Conservation (phyloP, 1,140 invertebrate species). For the Microplitis demolitor region DNA sequence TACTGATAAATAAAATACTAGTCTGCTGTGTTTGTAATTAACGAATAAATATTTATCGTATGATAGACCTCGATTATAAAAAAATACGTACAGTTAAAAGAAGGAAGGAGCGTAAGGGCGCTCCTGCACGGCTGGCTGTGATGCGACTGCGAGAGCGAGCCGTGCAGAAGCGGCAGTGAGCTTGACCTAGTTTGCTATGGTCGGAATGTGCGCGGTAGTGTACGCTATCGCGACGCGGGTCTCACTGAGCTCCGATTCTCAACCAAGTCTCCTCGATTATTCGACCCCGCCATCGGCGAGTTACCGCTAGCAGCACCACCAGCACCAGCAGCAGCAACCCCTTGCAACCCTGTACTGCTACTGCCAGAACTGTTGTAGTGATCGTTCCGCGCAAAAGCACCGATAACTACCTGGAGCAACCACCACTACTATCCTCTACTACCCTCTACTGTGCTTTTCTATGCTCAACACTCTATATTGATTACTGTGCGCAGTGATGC, state of each 20-base stretch:
- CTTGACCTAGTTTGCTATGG: slow-evolving; percentile 25
- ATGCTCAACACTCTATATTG: background rate
- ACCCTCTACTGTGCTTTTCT: background rate
- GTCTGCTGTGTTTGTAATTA: too few species aligned
- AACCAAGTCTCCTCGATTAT: background rate
- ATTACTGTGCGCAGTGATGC: background rate
- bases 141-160: slow-evolving; percentile 19
- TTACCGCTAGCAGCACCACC: too few species aligned
- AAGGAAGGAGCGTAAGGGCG: background rate
- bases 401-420: background rate
- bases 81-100: background rate
- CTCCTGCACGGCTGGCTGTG: slow-evolving; percentile 26
- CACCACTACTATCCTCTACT: background rate
- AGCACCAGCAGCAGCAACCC: too few species aligned
- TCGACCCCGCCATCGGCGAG: background rate
- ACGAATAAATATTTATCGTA: too few species aligned
- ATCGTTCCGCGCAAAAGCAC: background rate
- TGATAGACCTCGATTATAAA: background rate
- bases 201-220: slow-evolving; percentile 19
- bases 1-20: too few species aligned
- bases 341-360: too few species aligned
- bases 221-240: slow-evolving; percentile 32
- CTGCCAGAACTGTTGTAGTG: background rate
- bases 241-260: slow-evolving; percentile 28
- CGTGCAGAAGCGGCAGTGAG: slow-evolving; percentile 20